Base-by-base conservation (phyloP, 2,888 invertebrate genomes). In the Eremobia ochroleuca region DNA sequence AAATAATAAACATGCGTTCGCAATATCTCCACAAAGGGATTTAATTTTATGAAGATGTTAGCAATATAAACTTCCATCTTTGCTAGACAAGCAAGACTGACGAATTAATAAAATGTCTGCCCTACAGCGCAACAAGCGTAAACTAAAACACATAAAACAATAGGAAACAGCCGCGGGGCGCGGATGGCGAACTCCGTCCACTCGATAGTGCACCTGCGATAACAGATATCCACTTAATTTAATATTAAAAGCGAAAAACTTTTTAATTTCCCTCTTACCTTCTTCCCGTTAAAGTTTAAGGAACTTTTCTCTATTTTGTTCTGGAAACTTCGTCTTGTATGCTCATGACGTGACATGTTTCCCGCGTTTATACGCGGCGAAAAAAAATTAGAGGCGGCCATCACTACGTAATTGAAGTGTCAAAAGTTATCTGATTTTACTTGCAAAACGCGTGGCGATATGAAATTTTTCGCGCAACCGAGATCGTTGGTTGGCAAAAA, bases 401-500 rank as follows among this genome's bases (percentile, higher is more conserved):
- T 96, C 96, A 95, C 94, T 93, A 90, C 94, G 95, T 96, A 97
- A 97, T 96, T 97, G 97, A 95, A 96, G 96, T 96, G 97, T 96
- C 97, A 97, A 96, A 97, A 97, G 96, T 97, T 97, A 94, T 95
- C 96, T 96, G 96, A 97, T 97, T 96, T 96, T 95, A 96, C 97
- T 97, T 96, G 96, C 97, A 96, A 96, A 96, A 93, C 94, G 94
- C 94, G 93, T 93, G 92, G 94, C 94, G 94, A 94, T 96, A 96
- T 96, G 96, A 96, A 96, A 96, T 96, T 95, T 96, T 95, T 96
- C 94, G 94, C 95, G 93, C 93, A 90, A 89, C 92, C 93, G 94
- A 93, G 92, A 95, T 95, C 94, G 96, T 91, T 93, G 91, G 92
- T 90, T 89, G 93, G 93, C 93, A 96, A 96, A 96, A 96, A 95